A percentile compares a stretch with the other conserved stretches of the same genome.
These are phyloP conservation scores for Geococcyx californianus DNA, from an alignment of 2,113 vertebrate genomes.

Conservation along the genomic window DNA sequence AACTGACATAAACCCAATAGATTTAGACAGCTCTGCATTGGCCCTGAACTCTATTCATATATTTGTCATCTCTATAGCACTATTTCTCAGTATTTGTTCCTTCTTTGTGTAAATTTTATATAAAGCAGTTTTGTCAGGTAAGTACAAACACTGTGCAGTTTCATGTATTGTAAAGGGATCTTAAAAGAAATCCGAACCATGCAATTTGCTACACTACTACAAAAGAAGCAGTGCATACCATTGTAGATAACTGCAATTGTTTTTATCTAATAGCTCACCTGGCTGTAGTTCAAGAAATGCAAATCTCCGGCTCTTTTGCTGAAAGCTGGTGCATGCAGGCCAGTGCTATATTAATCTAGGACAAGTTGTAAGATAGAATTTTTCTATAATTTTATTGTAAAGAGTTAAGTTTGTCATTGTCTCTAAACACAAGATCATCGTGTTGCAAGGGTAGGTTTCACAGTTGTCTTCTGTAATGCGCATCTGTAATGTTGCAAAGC, in stretches of 20 bases:
- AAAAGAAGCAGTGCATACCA: background rate
- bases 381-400: background rate
- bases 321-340: background rate
- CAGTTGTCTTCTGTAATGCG: background rate
- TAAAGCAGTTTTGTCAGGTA: background rate
- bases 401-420: background rate
- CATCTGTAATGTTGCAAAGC: background rate
- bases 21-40: slow-evolving; percentile 36
- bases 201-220: accelerated
- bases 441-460: background rate
- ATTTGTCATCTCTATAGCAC: slow-evolving; percentile 2
- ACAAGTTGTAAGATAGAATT: background rate
- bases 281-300: background rate
- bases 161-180: background rate
- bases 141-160: background rate
- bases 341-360: background rate
- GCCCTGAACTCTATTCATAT: slow-evolving; percentile 18
- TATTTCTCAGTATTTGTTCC: slow-evolving; percentile 37
- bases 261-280: background rate
- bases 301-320: background rate
- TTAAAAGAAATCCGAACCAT: background rate
- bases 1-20: slow-evolving; percentile 51
- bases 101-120: background rate
- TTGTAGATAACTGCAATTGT: background rate
- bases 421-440: background rate